phyloP scores from a whole-genome alignment of 2,113 vertebrate genomes.

The Aspiorhynchus laticeps region DNA sequence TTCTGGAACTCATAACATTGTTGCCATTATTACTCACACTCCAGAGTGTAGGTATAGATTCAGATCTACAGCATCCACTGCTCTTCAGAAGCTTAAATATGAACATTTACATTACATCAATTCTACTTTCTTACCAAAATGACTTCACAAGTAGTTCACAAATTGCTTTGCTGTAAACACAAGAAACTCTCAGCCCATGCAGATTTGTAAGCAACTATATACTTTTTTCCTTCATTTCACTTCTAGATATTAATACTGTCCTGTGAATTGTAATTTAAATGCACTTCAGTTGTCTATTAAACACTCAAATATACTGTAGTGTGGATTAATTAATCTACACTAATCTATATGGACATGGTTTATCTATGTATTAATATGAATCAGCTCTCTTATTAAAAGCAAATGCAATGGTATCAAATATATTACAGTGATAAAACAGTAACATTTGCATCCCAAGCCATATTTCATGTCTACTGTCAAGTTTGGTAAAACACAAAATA shows the following conservation, averaged over 20 bases:
- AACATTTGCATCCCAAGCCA: background rate
- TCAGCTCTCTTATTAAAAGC: background rate
- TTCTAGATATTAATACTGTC: background rate
- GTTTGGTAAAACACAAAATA: background rate
- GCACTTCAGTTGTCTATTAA: background rate
- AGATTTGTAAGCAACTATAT: background rate
- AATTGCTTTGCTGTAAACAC: background rate
- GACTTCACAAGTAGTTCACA: background rate
- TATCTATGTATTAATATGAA: background rate
- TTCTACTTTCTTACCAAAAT: background rate
- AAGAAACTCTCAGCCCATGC: background rate
- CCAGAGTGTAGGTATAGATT: constrained; percentile 11
- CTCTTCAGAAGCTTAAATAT: background rate
- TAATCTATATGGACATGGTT: background rate
- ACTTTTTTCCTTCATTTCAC: background rate
- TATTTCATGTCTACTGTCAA: background rate
- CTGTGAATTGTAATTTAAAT: background rate
- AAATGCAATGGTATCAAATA: background rate
- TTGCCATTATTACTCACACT: constrained; percentile 19
- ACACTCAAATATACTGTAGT: background rate
- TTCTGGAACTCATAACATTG: constrained; percentile 54
- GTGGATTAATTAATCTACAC: too few species aligned
- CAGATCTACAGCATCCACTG: background rate
- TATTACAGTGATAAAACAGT: background rate
- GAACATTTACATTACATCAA: background rate